A percentile compares a stretch with the other conserved stretches of the same genome.
Evolutionary conservation across 2,888 invertebrate genomes (phyloP).

Genomic region (Saturnia japonica): DNA sequence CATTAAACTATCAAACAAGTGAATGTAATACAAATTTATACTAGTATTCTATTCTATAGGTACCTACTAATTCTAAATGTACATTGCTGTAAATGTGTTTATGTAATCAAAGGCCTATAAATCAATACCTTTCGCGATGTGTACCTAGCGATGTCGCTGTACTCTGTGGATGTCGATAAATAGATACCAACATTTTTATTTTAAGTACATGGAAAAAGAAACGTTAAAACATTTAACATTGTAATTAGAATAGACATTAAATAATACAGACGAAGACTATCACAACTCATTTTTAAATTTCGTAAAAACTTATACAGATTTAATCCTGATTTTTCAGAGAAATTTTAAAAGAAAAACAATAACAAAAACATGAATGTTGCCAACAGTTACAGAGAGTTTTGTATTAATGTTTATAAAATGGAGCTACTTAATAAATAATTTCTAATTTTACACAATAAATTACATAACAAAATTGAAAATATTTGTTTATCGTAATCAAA

Average conservation of each 20-base stretch:
- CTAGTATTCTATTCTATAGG: no score
- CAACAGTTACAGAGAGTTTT: not conserved
- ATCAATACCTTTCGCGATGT: no score
- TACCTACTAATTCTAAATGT: no score
- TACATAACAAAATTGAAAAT: not conserved
- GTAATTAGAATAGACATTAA: not conserved
- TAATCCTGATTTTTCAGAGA: no score
- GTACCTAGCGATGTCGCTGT: no score
- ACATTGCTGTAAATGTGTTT: no score
- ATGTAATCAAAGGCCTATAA: not conserved
- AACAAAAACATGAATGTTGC: not conserved
- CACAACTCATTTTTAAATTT: not conserved
- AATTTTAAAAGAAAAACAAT: no score
- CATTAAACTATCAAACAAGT: no score
- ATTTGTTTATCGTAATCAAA: not conserved
- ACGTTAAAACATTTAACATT: not conserved
- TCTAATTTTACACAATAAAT: not conserved
- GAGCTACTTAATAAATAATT: not conserved
- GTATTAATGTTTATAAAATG: not conserved
- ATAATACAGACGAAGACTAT: not conserved
- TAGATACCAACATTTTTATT: no score
- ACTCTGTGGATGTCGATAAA: no score
- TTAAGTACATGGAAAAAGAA: not conserved
- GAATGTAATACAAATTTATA: no score
- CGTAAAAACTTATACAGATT: no score